A percentile compares a stretch with the other conserved stretches of the same genome.
These are phyloP conservation scores for Ardeotis arabs DNA, from an alignment of 2,113 vertebrate species.

Conservation along the genomic window DNA sequence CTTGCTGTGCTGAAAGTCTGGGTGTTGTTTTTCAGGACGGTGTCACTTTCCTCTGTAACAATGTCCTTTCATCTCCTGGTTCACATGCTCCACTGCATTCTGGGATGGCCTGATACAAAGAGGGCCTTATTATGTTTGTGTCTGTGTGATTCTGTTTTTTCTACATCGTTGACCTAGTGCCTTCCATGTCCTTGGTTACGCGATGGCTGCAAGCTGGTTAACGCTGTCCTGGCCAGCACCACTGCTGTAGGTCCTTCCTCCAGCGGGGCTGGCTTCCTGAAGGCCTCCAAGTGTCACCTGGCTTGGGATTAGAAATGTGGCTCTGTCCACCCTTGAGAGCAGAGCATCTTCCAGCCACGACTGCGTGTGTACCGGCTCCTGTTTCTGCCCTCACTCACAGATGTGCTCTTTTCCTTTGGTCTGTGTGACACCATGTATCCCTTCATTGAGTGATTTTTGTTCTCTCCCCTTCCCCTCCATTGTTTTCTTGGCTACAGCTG, in stretches of 20 bases:
- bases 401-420: background rate
- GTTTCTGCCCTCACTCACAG: background rate
- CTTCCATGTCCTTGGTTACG: conserved; percentile 73
- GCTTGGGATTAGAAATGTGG: background rate
- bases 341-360: background rate
- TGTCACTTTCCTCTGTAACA: conserved; percentile 69
- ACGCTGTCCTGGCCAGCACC: conserved; percentile 33
- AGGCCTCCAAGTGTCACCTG: background rate
- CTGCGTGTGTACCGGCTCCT: background rate
- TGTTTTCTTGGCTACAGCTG: conserved; percentile 78
- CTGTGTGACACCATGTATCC: background rate
- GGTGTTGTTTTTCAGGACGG: conserved; percentile 59
- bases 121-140: conserved; percentile 73
- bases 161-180: conserved; percentile 58
- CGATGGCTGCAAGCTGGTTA: conserved; percentile 46
- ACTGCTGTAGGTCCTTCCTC: background rate
- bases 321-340: background rate
- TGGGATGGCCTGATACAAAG: conserved; percentile 71
- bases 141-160: conserved; percentile 73
- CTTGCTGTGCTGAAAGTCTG: background rate
- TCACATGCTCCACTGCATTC: conserved; percentile 62
- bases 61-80: conserved; percentile 75
- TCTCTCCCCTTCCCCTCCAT: conserved; percentile 13
- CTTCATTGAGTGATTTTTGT: background rate
- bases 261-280: background rate